Base-by-base conservation (phyloP, 2,113 vertebrate genomes). In the Pangasianodon hypophthalmus region DNA sequence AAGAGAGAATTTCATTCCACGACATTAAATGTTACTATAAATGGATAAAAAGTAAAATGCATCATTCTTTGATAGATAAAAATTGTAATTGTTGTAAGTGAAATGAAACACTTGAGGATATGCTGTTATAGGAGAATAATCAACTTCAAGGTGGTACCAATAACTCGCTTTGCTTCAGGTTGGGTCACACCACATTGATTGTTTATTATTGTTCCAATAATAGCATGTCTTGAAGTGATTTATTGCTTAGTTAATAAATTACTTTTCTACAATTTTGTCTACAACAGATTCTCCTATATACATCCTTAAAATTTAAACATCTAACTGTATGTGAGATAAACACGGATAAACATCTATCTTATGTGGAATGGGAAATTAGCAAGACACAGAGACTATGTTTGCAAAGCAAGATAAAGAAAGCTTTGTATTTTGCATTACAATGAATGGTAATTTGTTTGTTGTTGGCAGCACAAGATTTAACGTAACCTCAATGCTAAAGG, bases 371-470 rank as follows among this genome's bases (percentile, higher is more conserved):
- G 71, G 54, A 89, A 64, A 64, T 85, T 79, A 85, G 83, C 69
- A 79, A 50, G 26, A 85, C 41, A 62, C 41, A 75, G 41, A 69
- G 26, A 18, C 48, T 18, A 16, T 37, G 52, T 85, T 79, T 89
- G 71, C 88, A 50, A 64, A 16, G 71, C 69, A 58, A 60, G 44
- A 62, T 84, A 85, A 84, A 52, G 56, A 54, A 48, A 85, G 41
- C 41, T 56, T 50, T 56, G 73, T 32, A 58, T 79, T 67, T 89
- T 8, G 84, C 84, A 89, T 80, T 2, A 89, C 71, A 86, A 56
- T 89, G n/a, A 79, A 79, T 21, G n/a, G 41, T 56, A 54, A 86
- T 81, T 81, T 80, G 88, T 85, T 89, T 79, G 71, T 79, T 85
- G 26, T 29, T 29, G 71, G 18, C 32, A 56, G 60, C 19, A 52